Evolutionary conservation across 2,797 vertebrate genomes (phyloP).

Genomic region (Ambastaia sidthimunki): DNA sequence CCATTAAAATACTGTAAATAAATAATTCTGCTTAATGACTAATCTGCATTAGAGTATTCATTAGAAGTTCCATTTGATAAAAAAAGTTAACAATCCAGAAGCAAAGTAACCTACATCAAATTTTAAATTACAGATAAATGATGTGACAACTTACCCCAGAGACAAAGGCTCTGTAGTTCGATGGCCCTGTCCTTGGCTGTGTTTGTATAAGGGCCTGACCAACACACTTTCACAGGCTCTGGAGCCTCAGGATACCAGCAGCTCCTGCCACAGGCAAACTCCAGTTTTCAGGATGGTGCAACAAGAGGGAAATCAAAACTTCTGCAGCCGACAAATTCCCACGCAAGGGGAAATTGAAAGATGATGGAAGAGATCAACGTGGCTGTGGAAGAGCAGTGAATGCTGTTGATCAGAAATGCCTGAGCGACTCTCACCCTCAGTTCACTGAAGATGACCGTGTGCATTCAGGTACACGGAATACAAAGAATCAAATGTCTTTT

Average conservation of each 20-base stretch:
- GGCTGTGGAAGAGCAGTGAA: slow-evolving; percentile 50
- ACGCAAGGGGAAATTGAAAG: slow-evolving; percentile 59
- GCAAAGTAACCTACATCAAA: slow-evolving; percentile 17
- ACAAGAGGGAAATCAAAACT: slow-evolving; percentile 55
- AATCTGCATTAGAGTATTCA: too few species aligned
- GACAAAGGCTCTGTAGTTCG: slow-evolving; percentile 92
- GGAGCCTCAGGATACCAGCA: slow-evolving; percentile 70
- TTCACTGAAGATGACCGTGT: slow-evolving; percentile 34
- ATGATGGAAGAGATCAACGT: slow-evolving; percentile 52
- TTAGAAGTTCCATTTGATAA: neutral
- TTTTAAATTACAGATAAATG: neutral
- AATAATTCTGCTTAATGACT: too few species aligned
- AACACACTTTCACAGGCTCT: slow-evolving; percentile 62
- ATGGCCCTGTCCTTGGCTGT: slow-evolving; percentile 77
- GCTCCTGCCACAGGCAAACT: slow-evolving; percentile 75
- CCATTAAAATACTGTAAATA: too few species aligned
- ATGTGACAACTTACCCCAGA: slow-evolving; percentile 84
- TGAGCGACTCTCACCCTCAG: slow-evolving; percentile 45
- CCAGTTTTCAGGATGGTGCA: slow-evolving; percentile 78
- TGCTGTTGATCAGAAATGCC: slow-evolving; percentile 36
- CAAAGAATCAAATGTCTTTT: slow-evolving; percentile 8
- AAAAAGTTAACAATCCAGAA: neutral
- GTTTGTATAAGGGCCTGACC: slow-evolving; percentile 70
- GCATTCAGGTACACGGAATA: slow-evolving; percentile 41
- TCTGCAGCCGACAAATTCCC: slow-evolving; percentile 68